These are phyloP conservation scores for Probosciger aterrimus DNA, from an alignment of 2,113 vertebrate species.

Conservation along the genomic window DNA sequence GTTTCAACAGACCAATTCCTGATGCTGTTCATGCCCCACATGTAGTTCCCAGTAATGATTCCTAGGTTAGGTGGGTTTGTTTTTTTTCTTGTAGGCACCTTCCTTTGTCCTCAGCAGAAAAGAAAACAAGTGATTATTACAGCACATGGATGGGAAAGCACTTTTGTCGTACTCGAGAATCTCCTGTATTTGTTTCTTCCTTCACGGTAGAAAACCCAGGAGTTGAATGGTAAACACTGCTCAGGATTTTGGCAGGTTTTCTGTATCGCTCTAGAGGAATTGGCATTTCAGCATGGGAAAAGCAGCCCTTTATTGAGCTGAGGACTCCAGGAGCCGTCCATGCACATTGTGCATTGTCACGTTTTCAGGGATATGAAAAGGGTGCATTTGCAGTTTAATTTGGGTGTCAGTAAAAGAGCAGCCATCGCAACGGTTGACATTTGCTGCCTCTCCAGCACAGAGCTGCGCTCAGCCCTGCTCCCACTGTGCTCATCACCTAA, in stretches of 20 bases:
- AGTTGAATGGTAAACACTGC: not conserved
- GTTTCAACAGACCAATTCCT: not conserved
- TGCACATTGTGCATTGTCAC: not conserved
- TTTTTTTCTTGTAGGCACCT: not conserved
- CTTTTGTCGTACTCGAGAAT: not conserved
- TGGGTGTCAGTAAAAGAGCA: not conserved
- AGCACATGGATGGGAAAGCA: not conserved
- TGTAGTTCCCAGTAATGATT: not conserved
- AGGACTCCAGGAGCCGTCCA: not conserved
- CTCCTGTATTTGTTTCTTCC: not conserved
- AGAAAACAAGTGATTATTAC: not conserved
- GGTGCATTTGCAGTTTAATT: not conserved
- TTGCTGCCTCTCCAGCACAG: not conserved
- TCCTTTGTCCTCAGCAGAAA: not conserved
- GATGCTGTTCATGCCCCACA: fast-evolving
- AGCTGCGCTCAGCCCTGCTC: not conserved
- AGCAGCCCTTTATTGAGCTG: not conserved
- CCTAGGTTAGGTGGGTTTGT: not conserved
- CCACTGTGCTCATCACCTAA: not conserved
- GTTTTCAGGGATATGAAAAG: not conserved
- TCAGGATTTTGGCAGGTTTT: not conserved
- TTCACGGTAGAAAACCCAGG: not conserved
- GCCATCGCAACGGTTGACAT: not conserved
- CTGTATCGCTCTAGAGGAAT: not conserved
- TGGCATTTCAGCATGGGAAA: not conserved